phyloP scores from a whole-genome alignment of 2,113 vertebrate species.

The Thamnophis sirtalis region DNA sequence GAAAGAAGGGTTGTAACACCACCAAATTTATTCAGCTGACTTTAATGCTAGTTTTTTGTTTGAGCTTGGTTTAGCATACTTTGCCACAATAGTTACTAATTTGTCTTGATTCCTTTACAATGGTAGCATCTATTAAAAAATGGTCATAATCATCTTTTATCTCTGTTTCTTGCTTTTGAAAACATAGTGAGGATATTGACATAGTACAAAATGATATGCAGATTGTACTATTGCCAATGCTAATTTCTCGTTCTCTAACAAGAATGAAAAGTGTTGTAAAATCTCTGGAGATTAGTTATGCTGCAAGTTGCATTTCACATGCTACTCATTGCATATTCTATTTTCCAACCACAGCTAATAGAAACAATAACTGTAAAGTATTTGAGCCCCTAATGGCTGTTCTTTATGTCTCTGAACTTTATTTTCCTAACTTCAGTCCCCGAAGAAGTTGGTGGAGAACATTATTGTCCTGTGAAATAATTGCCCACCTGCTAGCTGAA shows the following conservation, averaged over 20 bases:
- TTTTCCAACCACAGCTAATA: fast-evolving
- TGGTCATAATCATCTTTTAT: neutral
- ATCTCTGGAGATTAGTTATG: conserved; percentile 21
- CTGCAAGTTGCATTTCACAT: neutral
- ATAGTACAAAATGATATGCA: neutral
- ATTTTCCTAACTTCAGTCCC: neutral
- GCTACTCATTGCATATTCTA: neutral
- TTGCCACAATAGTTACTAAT: neutral
- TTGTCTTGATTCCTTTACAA: neutral
- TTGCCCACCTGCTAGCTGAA: neutral
- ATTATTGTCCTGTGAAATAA: neutral
- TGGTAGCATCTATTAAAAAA: neutral
- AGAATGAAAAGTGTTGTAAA: neutral
- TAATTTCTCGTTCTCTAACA: neutral
- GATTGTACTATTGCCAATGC: neutral
- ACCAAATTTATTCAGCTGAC: conserved; percentile 17
- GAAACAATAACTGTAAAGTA: neutral
- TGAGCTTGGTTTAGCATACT: neutral
- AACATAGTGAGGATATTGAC: neutral
- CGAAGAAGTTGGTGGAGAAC: neutral
- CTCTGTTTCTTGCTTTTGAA: neutral
- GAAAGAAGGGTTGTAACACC: conserved; percentile 1
- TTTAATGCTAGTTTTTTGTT: neutral
- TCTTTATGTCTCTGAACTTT: neutral
- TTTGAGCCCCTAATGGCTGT: neutral